Evolutionary conservation across 2,888 invertebrate species (phyloP), one percentile per base, ranked within the genome.

Genomic region (Pteria penguin): DNA sequence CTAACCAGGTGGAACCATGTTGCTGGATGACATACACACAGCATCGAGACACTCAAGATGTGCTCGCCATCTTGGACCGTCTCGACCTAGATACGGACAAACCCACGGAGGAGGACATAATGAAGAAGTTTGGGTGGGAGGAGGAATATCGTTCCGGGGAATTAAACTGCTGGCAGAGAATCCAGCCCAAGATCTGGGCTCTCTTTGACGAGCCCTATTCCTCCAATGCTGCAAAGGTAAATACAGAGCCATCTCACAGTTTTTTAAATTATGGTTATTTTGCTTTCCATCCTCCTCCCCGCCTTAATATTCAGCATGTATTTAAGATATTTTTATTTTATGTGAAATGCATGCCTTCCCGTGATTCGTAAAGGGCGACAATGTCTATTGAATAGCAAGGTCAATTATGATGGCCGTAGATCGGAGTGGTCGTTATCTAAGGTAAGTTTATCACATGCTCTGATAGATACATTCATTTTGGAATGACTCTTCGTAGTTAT

Each of bases 181-280:
- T 97, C 91, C 98, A 99, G 92, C 99, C 98, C 55, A 97, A 97
- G 93, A 96, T 99, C 92, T 99, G 99, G 99, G 98, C 98, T 52
- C 94, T 99, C 76, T 99, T 99, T 92, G 99, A 99, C 92, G 99
- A 99, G 93, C 99, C 99, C 0, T 99, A 99, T 93, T 99, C 98
- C 90, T 99, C 99, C 72, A 96, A 96, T 90, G 95, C 97, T 87
- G 98, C 99, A 81, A 99, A 99, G 96, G 98, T 98, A 93, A 91
- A 93, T 72, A n/a, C 58, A 18, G 14, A 18, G 45, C 45, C 18
- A 14, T 18, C 18, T 45, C 11, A 45, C 18, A 45, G 45, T 14
- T 45, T n/a, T n/a, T n/a, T n/a, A n/a, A n/a, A n/a, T n/a, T n/a
- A n/a, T n/a, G n/a, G n/a, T n/a, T n/a, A n/a, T n/a, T n/a, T n/a